Base-by-base conservation (phyloP, 2,888 invertebrate genomes). In the Drosophila koepferae region DNA sequence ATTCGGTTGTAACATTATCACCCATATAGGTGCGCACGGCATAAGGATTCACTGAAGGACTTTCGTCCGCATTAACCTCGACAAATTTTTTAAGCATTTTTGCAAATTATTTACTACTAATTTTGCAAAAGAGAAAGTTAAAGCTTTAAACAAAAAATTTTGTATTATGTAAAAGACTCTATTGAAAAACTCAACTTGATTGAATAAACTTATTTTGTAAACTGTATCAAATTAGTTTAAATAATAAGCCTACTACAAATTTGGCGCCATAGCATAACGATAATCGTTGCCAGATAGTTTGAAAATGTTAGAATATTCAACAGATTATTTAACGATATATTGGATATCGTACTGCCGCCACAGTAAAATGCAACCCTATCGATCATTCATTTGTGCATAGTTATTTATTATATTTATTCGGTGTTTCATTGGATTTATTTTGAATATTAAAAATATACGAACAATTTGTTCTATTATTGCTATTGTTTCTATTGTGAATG, bases 51-150 rank as follows among this genome's bases (percentile, higher is more conserved):
- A 72, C 73, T 0, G 89, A 87, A 1, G 91, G 90, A 72, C 88
- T 85, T 40, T 77, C 77, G 14, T 85, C 81, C 63, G 86, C 82
- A 55, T 89, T 86, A 5, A 92, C 81, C 16, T 90, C 86, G 2
- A 92, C 91, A 71, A 92, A 92, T 75, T 90, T 90, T 72, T 90
- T 91, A 48, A 91, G 80, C 92, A 92, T 92, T 71, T 77, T 89
- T 48, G 41, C 49, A 55, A 66, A 60, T 66, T 61, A 28, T 28
- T 7, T 49, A 81, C 85, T 58, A 8, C 14, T 2, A 86, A 82
- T 88, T 81, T 86, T 31, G 63, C 54, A 63, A 60, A 44, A 34
- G 8, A 20, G 38, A 44, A 64, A 51, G 41, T 38, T 31, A 46
- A 46, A 60, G 0, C 55, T 65, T 41, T 44, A 18, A 51, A 82